These are phyloP conservation scores for Dynastes hyllus DNA, from an alignment of 2,888 invertebrate species.

Conservation along the genomic window DNA sequence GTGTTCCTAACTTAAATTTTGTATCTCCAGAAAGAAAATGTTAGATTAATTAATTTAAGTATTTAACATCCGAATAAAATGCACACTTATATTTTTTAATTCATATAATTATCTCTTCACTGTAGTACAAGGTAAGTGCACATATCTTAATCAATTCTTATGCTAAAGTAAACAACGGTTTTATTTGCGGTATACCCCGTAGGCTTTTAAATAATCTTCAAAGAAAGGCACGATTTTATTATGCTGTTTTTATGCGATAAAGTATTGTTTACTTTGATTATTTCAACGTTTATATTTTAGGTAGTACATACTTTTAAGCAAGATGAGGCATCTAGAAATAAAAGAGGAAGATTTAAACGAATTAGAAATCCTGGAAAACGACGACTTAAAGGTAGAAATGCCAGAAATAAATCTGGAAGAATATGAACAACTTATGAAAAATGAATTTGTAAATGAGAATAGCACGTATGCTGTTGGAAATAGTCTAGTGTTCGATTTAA, in stretches of 20 bases:
- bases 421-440: conserved; percentile 56
- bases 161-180: conserved; percentile 47
- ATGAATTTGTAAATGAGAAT: conserved; percentile 55
- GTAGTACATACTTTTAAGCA: not conserved
- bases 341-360: conserved; percentile 61
- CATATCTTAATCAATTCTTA: not conserved
- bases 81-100: not conserved
- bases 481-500: conserved; percentile 56
- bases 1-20: conserved; percentile 20
- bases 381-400: conserved; percentile 53
- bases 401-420: conserved; percentile 50
- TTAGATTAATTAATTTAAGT: not conserved
- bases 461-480: conserved; percentile 48
- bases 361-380: conserved; percentile 48
- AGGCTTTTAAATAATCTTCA: conserved; percentile 6
- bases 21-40: not conserved
- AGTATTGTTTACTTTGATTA: not conserved
- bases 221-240: not conserved
- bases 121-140: conserved; percentile 3
- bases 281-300: not conserved
- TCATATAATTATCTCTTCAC: not conserved
- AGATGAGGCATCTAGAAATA: conserved; percentile 57
- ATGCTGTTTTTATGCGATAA: not conserved
- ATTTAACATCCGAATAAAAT: not conserved
- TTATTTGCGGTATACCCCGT: not conserved